Base-by-base conservation (phyloP, 35 echinoderm and acorn worm species). In the Nesometra sesokonis region DNA sequence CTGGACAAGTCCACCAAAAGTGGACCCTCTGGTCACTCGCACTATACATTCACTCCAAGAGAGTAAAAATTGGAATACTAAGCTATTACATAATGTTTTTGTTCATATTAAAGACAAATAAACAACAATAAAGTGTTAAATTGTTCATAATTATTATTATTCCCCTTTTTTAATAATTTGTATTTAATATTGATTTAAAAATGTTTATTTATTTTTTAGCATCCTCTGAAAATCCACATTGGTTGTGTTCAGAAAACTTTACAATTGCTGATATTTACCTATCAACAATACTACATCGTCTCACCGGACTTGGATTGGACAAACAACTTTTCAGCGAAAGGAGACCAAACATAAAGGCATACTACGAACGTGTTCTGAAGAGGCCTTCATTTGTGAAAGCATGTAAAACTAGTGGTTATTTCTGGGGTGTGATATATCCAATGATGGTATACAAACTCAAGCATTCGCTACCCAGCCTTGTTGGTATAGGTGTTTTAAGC, bases 231-330 rank as follows among this genome's bases (percentile, higher is more conserved):
- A 43, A 89, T 19, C 34, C 86, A 47, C 83, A 57, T 29, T 93
- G 92, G 92, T 37, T 93, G 29, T 93, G 92, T 46, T 87, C 87
- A 30, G 11, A 31, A 29, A 85, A 86, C 35, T 93, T 89, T 46
- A 93, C 83, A 1, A 78, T 86, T 3, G 88, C 88, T 19, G 92
- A 93, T 47, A 87, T 93, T 43, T 90, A 90, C 79, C 37, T 89
- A 21, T 52, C 92, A 0, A 86, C 84, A 9, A 8, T 90, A 11
- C 85, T 93, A 1, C 88, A 93, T 35, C 78, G 88, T 76, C 47
- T 93, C 19, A 46, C 37, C 29, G 78, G 83, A 31, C 79, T 85
- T 13, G 92, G 92, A 21, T 84, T 81, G 35, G 84, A 78, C 30
- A 35, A 81, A 13, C 15, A 79, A 0, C 76, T 90, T 34, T 89